Evolutionary conservation across 2,113 vertebrate genomes (phyloP).

Genomic region (Neofelis nebulosa): DNA sequence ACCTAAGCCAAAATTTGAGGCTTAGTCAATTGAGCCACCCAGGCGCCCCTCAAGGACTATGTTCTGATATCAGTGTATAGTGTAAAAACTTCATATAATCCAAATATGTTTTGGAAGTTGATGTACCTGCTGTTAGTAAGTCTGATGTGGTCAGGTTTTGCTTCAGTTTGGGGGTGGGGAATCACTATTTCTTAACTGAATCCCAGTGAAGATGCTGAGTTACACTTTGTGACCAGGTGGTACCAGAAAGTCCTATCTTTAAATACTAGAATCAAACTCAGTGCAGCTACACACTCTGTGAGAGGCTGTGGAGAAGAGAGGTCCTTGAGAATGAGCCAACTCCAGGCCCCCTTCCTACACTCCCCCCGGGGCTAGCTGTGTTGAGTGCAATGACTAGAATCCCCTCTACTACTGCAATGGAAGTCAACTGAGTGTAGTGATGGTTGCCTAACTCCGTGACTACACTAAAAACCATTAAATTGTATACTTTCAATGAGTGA

Average conservation of each 20-base stretch:
- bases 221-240: neutral
- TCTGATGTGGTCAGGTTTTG: neutral
- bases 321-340: neutral
- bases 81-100: neutral
- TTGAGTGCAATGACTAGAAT: neutral
- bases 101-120: neutral
- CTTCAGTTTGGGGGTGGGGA: neutral
- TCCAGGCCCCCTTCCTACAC: neutral
- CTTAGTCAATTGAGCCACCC: too few relatives aligned
- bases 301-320: neutral
- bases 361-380: rapidly evolving
- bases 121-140: neutral
- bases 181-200: neutral
- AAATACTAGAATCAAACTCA: neutral
- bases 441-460: neutral
- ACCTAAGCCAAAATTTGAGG: too few relatives aligned
- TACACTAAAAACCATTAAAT: neutral
- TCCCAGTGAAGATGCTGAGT: neutral
- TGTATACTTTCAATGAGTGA: neutral
- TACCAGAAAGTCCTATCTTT: neutral
- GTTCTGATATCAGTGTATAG: neutral
- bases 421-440: neutral
- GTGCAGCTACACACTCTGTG: neutral
- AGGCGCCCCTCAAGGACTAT: neutral
- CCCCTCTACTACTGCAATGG: neutral